A percentile compares a stretch with the other conserved stretches of the same genome.
phyloP scores from a whole-genome alignment of 2,888 invertebrate species.

The Leucophenga montana region DNA sequence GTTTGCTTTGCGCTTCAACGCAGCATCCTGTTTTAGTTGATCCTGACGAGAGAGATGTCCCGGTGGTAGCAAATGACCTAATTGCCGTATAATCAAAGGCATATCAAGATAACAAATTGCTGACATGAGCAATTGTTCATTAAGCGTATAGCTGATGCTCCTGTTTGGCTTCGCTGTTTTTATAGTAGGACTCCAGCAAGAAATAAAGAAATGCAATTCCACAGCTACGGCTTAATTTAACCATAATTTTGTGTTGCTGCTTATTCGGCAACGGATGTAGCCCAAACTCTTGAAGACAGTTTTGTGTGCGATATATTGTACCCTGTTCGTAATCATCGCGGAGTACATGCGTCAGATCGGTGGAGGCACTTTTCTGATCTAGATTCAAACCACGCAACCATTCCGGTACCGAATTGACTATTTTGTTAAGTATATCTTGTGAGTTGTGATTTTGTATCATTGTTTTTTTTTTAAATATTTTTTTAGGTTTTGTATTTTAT shows the following conservation, averaged over 20 bases:
- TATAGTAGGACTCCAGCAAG: background rate
- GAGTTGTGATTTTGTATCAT: too few species aligned
- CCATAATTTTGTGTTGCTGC: background rate
- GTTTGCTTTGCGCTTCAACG: background rate
- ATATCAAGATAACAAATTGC: background rate
- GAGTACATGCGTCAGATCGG: background rate
- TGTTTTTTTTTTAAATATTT: too few species aligned
- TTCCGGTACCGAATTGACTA: background rate
- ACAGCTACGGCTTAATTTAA: background rate
- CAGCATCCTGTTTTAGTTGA: background rate
- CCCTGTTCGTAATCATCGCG: constrained; percentile 5
- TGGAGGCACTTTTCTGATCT: background rate
- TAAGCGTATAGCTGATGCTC: background rate
- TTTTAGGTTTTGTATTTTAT: too few species aligned
- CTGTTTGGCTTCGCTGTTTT: background rate
- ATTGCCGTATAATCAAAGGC: background rate
- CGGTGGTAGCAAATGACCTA: background rate
- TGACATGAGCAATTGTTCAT: background rate
- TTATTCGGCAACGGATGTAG: background rate
- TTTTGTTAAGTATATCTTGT: too few species aligned
- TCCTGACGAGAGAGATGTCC: background rate
- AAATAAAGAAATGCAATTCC: background rate
- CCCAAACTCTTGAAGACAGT: background rate
- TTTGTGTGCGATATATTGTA: background rate
- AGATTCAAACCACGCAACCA: background rate